These are phyloP conservation scores for Poecile atricapillus DNA, from an alignment of 2,113 vertebrate genomes.

Conservation along the genomic window DNA sequence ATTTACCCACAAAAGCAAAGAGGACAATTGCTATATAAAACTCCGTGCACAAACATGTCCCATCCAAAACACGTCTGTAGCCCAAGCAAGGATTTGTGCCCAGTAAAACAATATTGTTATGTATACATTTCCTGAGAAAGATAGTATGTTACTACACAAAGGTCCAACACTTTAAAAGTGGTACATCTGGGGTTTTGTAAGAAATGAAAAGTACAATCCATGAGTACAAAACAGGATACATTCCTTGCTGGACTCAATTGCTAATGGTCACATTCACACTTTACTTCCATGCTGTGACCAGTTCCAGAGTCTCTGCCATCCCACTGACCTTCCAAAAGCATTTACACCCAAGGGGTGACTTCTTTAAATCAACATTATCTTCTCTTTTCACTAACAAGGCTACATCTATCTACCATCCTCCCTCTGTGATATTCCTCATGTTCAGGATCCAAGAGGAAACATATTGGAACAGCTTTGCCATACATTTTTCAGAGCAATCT, in stretches of 20 bases:
- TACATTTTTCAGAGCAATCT: neutral
- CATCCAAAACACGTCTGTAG: neutral
- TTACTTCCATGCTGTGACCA: neutral
- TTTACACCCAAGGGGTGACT: neutral
- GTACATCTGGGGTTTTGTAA: neutral
- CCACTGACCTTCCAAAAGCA: neutral
- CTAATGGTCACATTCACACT: neutral
- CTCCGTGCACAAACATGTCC: rapidly evolving
- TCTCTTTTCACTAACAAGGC: neutral
- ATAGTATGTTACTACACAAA: neutral
- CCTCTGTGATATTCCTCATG: neutral
- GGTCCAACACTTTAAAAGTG: neutral
- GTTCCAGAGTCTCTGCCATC: neutral
- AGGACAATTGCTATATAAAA: neutral
- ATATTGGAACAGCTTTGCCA: neutral
- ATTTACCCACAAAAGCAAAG: neutral
- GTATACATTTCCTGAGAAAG: neutral
- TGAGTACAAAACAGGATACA: neutral
- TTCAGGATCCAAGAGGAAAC: neutral
- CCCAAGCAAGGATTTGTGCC: neutral
- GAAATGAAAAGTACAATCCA: neutral
- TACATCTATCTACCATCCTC: neutral
- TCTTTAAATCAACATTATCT: neutral
- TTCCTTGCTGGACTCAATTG: neutral
- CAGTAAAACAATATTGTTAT: neutral